Percentiles rank a stretch among this genome's conserved stretches.
Evolutionary conservation across 2,113 vertebrate genomes (phyloP).

Genomic region (Bostrychus sinensis): DNA sequence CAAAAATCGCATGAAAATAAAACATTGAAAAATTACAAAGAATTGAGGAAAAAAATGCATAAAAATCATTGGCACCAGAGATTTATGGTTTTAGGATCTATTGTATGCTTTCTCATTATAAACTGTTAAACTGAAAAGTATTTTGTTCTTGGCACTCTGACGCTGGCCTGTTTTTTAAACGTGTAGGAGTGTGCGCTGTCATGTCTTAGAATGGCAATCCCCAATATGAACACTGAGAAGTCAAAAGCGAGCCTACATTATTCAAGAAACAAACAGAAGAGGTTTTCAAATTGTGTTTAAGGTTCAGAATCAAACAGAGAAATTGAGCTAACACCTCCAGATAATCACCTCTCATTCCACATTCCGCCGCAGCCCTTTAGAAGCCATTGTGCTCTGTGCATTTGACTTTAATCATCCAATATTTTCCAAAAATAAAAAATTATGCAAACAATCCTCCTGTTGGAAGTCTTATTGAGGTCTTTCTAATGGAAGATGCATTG

Average conservation of each 20-base stretch:
- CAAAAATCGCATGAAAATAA: too few species aligned
- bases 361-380: background rate
- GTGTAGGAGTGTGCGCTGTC: constrained; percentile 14
- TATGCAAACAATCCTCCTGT: constrained; percentile 4
- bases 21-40: too few species aligned
- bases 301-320: background rate
- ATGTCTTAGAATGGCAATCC: background rate
- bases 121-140: too few species aligned
- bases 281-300: background rate
- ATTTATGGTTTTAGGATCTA: too few species aligned
- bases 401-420: constrained; percentile 12
- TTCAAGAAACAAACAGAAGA: background rate
- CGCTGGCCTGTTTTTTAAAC: constrained; percentile 2
- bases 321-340: background rate
- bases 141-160: background rate
- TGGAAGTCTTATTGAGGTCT: constrained; percentile 9
- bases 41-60: too few species aligned
- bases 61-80: too few species aligned
- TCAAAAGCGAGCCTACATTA: too few species aligned
- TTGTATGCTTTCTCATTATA: too few species aligned
- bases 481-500: constrained; percentile 4
- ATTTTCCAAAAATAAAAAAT: constrained; percentile 1
- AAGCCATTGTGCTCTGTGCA: background rate
- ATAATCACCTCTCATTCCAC: background rate
- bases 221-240: background rate